Evolutionary conservation across 2,888 invertebrate genomes (phyloP).

Genomic region (Helicoverpa assulta): DNA sequence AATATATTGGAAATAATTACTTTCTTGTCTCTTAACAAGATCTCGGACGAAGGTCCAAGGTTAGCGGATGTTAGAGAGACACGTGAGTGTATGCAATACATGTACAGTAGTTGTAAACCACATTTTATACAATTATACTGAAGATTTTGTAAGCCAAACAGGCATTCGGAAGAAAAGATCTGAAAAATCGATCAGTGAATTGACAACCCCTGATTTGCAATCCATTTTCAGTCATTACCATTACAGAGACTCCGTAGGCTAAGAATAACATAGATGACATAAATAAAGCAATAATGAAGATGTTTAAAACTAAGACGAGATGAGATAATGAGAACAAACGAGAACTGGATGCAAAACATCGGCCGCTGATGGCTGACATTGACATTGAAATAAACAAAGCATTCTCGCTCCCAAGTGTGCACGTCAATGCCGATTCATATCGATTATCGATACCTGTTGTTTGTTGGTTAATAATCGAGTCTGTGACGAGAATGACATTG

Average conservation of each 20-base stretch:
- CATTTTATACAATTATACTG: background rate
- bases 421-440: conserved; percentile 31
- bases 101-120: background rate
- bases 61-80: background rate
- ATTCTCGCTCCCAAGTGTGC: conserved; percentile 39
- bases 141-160: too few species aligned
- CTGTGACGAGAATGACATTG: background rate
- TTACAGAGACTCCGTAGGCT: too few species aligned
- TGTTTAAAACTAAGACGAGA: background rate
- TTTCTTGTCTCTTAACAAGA: background rate
- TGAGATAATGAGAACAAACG: conserved; percentile 1
- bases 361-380: conserved; percentile 7
- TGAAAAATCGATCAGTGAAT: too few species aligned
- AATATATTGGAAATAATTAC: conserved; percentile 11
- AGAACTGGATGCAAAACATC: background rate
- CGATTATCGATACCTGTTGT: conserved; percentile 9
- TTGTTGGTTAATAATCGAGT: conserved; percentile 16
- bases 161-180: too few species aligned
- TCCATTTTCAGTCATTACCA: too few species aligned
- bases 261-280: background rate
- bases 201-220: too few species aligned
- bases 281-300: background rate
- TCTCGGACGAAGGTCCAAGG: background rate
- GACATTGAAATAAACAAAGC: conserved; percentile 46
- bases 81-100: background rate